phyloP scores from a whole-genome alignment of 2,797 vertebrate genomes.

The Saguinus oedipus region DNA sequence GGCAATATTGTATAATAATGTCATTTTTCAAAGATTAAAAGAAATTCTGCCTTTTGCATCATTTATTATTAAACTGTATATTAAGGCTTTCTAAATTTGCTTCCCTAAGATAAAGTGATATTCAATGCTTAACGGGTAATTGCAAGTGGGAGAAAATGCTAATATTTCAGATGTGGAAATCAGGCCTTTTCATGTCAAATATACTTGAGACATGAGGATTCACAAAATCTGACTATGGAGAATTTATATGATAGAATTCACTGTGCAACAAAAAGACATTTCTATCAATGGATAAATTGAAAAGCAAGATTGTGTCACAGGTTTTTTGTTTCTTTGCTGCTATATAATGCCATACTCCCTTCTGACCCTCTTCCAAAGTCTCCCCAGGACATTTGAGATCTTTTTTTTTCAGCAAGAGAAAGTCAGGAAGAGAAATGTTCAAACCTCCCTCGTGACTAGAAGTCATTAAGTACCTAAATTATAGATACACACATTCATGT shows the following conservation, averaged over 20 bases:
- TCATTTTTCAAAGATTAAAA: conserved; percentile 14
- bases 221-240: not conserved
- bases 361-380: not conserved
- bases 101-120: not conserved
- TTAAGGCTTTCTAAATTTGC: not conserved
- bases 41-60: not conserved
- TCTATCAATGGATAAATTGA: not conserved
- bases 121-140: not conserved
- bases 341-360: conserved; percentile 35
- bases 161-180: not conserved
- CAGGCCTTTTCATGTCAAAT: not conserved
- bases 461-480: conserved; percentile 83
- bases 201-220: not conserved
- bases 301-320: conserved; percentile 44
- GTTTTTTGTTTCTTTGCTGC: not conserved
- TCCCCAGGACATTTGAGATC: conserved; percentile 69
- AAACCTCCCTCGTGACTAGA: conserved; percentile 77
- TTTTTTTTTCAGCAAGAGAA: conserved; percentile 79
- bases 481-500: conserved; percentile 76
- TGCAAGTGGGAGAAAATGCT: not conserved
- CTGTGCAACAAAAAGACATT: not conserved
- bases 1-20: not conserved
- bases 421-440: conserved; percentile 66
- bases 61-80: not conserved
- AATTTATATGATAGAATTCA: conserved; percentile 20